Evolutionary conservation across 64 coral and sea anemone genomes (phyloP), one percentile per base, ranked within the genome.

Genomic region (Catalaphyllia jardinei): DNA sequence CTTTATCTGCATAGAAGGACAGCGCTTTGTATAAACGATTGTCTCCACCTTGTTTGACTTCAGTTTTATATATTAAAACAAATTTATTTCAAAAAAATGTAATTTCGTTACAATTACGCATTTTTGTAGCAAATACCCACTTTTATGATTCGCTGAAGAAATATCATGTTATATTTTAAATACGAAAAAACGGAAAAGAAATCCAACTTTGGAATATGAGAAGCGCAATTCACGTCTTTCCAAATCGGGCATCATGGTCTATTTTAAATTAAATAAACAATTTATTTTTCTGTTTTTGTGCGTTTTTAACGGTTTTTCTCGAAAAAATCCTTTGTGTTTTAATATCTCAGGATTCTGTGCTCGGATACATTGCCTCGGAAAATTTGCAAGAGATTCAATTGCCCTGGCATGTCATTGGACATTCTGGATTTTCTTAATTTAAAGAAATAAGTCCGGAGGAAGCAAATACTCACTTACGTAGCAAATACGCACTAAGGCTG

Each of bases 91-190:
- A 75, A 75, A 28, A 35, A 28, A 73, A 73, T 73, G 71, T n/a
- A 31, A 73, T n/a, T 73, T 73, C 24, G 24, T 31, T 73, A 6
- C 71, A 28, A n/a, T 8, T 31, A 73, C 24, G 71, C 24, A 73
- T 73, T n/a, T 28, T 14, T 73, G 71, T 73, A 31, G 60, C 60
- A n/a, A 73, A 73, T 73, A n/a, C 73, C 31, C 73, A 76, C 35
- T 76, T 76, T 31, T 33, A 39, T 76, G 73, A 49, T 76, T 76
- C 73, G 29, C 73, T 11, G 73, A 76, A 76, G 73, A 76, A 76
- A 76, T 29, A 76, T 76, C 73, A 35, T 39, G 73, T 49, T 76
- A 18, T 76, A 76, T 76, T 76, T 76, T 76, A 76, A 76, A 76
- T 76, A 76, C 31, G 33, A 49, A 62, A 31, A 76, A 35, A 49